phyloP scores from a whole-genome alignment of 1,140 invertebrate genomes.

The Drosophila arawakana region DNA sequence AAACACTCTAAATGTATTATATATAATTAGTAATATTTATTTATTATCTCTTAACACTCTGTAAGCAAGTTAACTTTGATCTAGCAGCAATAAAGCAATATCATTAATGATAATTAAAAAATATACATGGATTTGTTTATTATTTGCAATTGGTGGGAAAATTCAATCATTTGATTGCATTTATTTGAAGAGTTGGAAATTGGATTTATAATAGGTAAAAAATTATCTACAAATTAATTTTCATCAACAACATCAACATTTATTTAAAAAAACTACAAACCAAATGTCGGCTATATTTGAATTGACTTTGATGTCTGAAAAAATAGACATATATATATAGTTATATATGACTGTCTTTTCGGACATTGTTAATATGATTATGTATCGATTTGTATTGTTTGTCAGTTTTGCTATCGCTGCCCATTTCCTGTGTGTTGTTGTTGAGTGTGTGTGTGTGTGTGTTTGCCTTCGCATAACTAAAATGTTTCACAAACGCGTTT shows the following conservation, averaged over 20 bases:
- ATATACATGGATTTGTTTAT: neutral
- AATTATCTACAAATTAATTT: too few species aligned
- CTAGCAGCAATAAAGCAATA: constrained; percentile 76
- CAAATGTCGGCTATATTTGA: too few species aligned
- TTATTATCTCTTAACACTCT: constrained; percentile 68
- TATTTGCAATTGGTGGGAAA: too few species aligned
- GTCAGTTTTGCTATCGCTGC: constrained; percentile 37
- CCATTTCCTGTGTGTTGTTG: constrained; percentile 58
- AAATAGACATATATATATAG: neutral
- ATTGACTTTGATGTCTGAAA: too few species aligned
- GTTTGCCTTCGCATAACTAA: constrained; percentile 31
- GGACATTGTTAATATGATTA: constrained; percentile 10
- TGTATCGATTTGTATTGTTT: constrained; percentile 20
- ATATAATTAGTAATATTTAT: constrained; percentile 73
- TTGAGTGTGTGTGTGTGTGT: too few species aligned
- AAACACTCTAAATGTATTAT: constrained; percentile 35
- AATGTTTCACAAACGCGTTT: constrained; percentile 55
- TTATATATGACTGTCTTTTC: neutral
- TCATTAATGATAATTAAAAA: constrained; percentile 67
- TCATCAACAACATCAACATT: too few species aligned
- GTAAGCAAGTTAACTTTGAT: constrained; percentile 60
- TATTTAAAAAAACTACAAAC: too few species aligned
- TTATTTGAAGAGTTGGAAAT: too few species aligned
- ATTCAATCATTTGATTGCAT: too few species aligned
- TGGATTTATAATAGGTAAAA: too few species aligned